phyloP scores from a whole-genome alignment of 30 jellyfish, hydroid and myxozoan genomes.

The Aurelia aurita complex sp. Pacific region DNA sequence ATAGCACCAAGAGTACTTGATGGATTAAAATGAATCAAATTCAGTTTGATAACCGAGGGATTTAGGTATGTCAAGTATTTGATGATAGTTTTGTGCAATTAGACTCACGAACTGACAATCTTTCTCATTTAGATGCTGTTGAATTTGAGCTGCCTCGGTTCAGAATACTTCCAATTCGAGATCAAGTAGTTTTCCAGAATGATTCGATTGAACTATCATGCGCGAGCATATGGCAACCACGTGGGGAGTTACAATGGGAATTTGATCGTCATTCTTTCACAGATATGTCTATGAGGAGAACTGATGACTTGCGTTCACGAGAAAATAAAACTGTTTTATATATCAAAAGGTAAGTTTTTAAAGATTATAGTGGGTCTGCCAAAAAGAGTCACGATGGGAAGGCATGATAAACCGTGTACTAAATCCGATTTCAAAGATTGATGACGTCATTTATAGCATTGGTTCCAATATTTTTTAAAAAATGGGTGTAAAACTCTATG shows the following conservation, averaged over 20 bases:
- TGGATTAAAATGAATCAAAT: no score
- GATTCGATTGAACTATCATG: conserved; percentile 69
- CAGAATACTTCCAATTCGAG: conserved; percentile 34
- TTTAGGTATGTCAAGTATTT: not conserved
- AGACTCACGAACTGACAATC: not conserved
- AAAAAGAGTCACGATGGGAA: no score
- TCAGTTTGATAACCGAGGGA: no score
- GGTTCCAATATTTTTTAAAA: no score
- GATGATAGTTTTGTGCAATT: not conserved
- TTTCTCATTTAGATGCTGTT: conserved; percentile 1
- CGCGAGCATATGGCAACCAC: conserved; percentile 70
- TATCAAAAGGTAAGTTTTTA: conserved; percentile 44
- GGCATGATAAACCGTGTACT: no score
- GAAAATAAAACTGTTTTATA: conserved; percentile 38
- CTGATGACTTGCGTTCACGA: conserved; percentile 44
- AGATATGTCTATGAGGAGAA: conserved; percentile 18
- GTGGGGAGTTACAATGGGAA: conserved; percentile 64
- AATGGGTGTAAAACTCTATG: no score
- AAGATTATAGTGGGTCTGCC: no score
- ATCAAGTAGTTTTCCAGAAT: conserved; percentile 77
- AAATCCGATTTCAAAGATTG: no score
- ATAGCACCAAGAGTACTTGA: no score
- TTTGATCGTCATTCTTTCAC: conserved; percentile 1
- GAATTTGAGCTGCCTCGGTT: conserved; percentile 69
- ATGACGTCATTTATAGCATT: no score